Evolutionary conservation across 2,888 invertebrate genomes (phyloP), one percentile per base, ranked within the genome.

Genomic region (Eurois occulta): DNA sequence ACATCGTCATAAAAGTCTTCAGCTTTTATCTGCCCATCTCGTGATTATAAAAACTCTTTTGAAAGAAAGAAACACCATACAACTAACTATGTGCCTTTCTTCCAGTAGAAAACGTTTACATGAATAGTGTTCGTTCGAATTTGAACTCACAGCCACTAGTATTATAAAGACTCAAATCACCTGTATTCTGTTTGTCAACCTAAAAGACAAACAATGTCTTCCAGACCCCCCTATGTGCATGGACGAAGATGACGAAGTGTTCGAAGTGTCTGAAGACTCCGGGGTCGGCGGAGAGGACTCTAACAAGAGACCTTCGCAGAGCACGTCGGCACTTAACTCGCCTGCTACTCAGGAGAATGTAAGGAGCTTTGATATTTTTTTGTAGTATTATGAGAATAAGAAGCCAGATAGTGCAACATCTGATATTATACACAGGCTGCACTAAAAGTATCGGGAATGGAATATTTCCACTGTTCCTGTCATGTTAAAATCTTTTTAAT

Each of bases 201-300:
- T 80, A 16, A 72, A 79, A 72, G 72, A 67, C 84, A 65, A 62
- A 70, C 69, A 80, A 80, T 70, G 65, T 84, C 41, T 80, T 76
- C 28, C 85, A 92, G 92, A 95, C 64, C 89, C 93, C 10, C 92
- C 96, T 2, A 95, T 96, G 94, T 96, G 95, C 68, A 97, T 97
- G 58, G 98, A 99, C 91, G 98, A 99, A 84, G 99, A 99, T 92
- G 99, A 99, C 92, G 99, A 99, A 94, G 99, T 99, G 64, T 99
- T 99, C 94, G 99, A 99, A n/a, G n/a, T n/a, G 91, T 97, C 97
- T 46, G 98, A 98, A 80, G 97, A 97, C 52, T 91, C 96, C 7
- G 94, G 92, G 72, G 93, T 93, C 41, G 91, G 91, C 21, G 91
- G 90, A 11, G 94, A 94, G 0, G 96, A 95, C 69, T 84, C 91